Evolutionary conservation across 2,797 vertebrate genomes (phyloP).

Genomic region (Xenentodon cancila): DNA sequence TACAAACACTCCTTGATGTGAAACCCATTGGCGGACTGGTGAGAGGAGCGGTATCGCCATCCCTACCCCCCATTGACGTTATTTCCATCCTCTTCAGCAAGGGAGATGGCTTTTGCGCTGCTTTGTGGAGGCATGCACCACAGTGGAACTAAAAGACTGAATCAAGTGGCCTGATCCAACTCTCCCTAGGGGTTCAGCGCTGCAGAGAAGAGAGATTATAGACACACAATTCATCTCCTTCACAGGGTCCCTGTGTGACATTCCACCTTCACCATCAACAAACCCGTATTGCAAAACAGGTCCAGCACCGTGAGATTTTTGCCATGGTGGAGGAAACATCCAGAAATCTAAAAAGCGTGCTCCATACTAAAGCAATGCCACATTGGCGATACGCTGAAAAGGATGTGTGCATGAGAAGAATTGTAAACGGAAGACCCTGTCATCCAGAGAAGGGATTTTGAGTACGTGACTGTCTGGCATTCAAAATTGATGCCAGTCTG

Average conservation of each 20-base stretch:
- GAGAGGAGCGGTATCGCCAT: constrained; percentile 11
- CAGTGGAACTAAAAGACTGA: constrained; percentile 79
- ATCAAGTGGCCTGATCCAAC: constrained; percentile 79
- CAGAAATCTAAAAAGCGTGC: constrained; percentile 43
- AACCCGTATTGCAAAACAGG: constrained; percentile 59
- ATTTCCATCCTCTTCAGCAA: constrained; percentile 67
- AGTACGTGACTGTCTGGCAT: constrained; percentile 56
- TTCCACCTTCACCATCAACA: constrained; percentile 54
- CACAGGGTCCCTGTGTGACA: constrained; percentile 70
- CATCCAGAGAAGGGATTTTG: constrained; percentile 51
- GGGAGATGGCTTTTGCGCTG: constrained; percentile 68
- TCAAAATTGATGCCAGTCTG: constrained; percentile 73
- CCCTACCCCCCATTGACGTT: constrained; percentile 21
- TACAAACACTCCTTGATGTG: constrained; percentile 71
- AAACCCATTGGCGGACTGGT: constrained; percentile 49
- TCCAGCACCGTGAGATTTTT: constrained; percentile 48
- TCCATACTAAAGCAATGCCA: constrained; percentile 26
- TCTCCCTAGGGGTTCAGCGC: constrained; percentile 67
- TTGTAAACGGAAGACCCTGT: constrained; percentile 60
- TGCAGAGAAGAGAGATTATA: constrained; percentile 73
- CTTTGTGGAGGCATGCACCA: constrained; percentile 61
- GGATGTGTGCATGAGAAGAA: constrained; percentile 59
- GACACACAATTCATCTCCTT: constrained; percentile 69
- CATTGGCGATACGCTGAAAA: constrained; percentile 64
- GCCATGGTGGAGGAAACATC: constrained; percentile 48